These are phyloP conservation scores for Rousettus madagascariensis DNA, from an alignment of 2,797 vertebrate genomes.

Conservation along the genomic window DNA sequence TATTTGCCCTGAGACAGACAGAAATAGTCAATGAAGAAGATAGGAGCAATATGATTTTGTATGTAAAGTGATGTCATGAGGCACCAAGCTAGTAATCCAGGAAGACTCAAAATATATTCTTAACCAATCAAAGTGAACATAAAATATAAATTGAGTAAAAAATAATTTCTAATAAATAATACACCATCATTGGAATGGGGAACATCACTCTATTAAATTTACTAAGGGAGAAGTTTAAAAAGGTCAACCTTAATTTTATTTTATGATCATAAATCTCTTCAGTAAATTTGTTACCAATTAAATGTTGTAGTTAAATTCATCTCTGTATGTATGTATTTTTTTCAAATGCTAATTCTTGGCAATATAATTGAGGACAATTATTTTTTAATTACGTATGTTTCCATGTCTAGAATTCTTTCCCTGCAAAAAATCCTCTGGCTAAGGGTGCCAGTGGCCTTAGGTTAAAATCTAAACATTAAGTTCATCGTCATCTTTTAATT, in stretches of 20 bases:
- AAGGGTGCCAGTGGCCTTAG: conserved; percentile 59
- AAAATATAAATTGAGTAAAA: not conserved
- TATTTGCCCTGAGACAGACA: not conserved
- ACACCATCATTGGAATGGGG: not conserved
- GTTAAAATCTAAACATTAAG: conserved; percentile 72
- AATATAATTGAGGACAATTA: not conserved
- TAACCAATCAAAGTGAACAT: not conserved
- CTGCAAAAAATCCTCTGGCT: conserved; percentile 51
- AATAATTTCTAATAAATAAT: not conserved
- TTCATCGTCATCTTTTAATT: conserved; percentile 80
- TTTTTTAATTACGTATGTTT: conserved; percentile 24
- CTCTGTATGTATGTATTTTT: not conserved
- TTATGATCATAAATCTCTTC: not conserved
- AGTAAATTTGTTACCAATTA: conserved; percentile 16
- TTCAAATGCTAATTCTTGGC: not conserved
- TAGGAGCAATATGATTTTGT: not conserved
- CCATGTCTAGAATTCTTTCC: conserved; percentile 37
- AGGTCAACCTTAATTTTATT: not conserved
- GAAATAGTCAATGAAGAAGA: conserved; percentile 42
- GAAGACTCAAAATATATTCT: conserved; percentile 31
- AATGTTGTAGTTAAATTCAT: not conserved
- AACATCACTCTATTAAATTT: not conserved
- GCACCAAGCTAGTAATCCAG: not conserved
- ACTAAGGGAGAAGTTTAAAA: not conserved
- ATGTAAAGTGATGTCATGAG: not conserved